These are phyloP conservation scores for Pocillopora verrucosa DNA, from an alignment of 64 coral and sea anemone species.

Conservation along the genomic window DNA sequence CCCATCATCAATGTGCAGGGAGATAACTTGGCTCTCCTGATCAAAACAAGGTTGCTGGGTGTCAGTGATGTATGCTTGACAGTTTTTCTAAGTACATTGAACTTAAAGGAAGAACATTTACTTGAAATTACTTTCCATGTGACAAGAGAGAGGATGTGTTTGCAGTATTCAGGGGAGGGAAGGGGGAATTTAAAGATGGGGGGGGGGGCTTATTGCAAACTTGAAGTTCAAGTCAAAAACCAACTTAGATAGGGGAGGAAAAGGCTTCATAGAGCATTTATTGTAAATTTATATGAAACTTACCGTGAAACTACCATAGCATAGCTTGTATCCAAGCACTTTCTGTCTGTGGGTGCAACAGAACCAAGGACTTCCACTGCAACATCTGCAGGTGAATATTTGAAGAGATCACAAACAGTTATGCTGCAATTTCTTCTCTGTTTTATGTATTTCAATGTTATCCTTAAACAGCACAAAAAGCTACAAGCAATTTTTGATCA, in stretches of 20 bases:
- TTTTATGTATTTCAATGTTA: no score
- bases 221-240: not conserved
- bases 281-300: not conserved
- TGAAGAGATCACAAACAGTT: not conserved
- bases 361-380: conserved; percentile 82
- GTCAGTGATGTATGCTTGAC: not conserved
- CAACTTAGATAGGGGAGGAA: not conserved
- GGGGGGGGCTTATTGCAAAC: no score
- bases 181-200: no score
- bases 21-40: conserved; percentile 90
- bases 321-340: conserved; percentile 65
- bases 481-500: no score
- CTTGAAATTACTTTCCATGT: no score
- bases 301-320: conserved; percentile 82
- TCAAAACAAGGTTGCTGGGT: not conserved
- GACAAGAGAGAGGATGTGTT: no score
- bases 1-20: conserved; percentile 98
- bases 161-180: no score
- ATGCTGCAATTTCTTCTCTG: not conserved
- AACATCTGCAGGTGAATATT: conserved; percentile 59
- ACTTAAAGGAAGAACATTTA: no score
- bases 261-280: not conserved
- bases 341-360: conserved; percentile 42
- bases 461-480: no score
- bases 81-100: not conserved